These are phyloP conservation scores for Caranx melampygus DNA, from an alignment of 2,113 vertebrate species.

Conservation along the genomic window DNA sequence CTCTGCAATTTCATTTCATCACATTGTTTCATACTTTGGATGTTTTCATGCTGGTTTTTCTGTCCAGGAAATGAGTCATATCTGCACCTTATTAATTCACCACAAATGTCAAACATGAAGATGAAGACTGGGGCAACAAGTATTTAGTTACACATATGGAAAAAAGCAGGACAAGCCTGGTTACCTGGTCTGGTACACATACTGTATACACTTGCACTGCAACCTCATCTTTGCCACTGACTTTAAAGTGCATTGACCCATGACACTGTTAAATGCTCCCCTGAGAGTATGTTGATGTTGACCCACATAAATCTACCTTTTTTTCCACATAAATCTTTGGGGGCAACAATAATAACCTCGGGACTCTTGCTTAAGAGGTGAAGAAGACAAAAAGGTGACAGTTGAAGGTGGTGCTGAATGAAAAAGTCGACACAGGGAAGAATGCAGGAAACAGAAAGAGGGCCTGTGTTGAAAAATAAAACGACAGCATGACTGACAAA, in stretches of 20 bases:
- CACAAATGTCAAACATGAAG: background rate
- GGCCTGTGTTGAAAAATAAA: conserved; percentile 8
- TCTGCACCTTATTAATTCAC: background rate
- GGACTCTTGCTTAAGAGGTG: conserved; percentile 21
- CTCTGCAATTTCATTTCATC: background rate
- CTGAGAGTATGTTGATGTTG: background rate
- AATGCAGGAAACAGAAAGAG: conserved; percentile 1
- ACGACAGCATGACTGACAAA: conserved; percentile 6
- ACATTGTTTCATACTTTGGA: background rate
- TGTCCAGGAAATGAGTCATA: background rate
- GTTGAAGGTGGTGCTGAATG: conserved; percentile 17
- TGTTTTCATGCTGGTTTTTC: background rate
- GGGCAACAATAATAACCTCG: conserved; percentile 7
- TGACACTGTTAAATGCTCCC: conserved; percentile 33
- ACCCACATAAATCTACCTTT: background rate
- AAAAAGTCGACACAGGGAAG: conserved; percentile 1
- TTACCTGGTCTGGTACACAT: background rate
- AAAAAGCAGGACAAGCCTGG: background rate
- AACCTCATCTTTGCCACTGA: conserved; percentile 6
- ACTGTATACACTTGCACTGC: conserved; percentile 4
- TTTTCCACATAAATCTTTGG: conserved; percentile 36
- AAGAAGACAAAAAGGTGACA: conserved; percentile 20
- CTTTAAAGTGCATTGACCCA: conserved; percentile 34
- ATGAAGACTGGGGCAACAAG: background rate
- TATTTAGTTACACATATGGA: background rate